Percentiles rank a stretch among this genome's conserved stretches.
Evolutionary conservation across 1,140 invertebrate genomes (phyloP).

Genomic region (Araneus ventricosus): DNA sequence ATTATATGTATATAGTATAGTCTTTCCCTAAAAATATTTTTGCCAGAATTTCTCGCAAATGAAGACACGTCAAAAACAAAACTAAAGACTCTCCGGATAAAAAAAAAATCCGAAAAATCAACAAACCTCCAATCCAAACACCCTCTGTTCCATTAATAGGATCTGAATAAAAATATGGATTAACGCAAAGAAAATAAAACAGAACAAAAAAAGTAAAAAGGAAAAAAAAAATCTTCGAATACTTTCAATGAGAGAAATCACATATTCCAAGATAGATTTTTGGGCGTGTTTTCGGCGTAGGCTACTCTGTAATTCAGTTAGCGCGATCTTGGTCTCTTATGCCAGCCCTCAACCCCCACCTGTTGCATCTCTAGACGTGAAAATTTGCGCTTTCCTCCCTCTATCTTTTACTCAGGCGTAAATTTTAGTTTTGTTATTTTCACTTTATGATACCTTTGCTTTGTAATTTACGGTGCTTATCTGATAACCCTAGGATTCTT

Average conservation of each 20-base stretch:
- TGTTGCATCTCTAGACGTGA: slow-evolving; percentile 37
- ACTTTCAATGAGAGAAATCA: slow-evolving; percentile 56
- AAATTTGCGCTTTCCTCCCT: slow-evolving; percentile 11
- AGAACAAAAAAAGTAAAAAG: not conserved
- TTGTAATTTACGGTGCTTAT: slow-evolving; percentile 72
- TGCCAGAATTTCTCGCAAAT: not conserved
- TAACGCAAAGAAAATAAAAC: not conserved
- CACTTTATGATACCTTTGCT: slow-evolving; percentile 67
- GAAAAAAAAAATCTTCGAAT: not conserved
- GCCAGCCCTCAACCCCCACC: not conserved
- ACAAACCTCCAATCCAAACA: not conserved
- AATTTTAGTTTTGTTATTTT: slow-evolving; percentile 62
- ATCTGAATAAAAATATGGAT: slow-evolving; percentile 3
- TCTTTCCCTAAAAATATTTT: not conserved
- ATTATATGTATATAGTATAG: too few species aligned
- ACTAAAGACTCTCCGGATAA: not conserved
- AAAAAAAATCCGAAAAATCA: too few species aligned
- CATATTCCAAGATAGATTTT: slow-evolving; percentile 32
- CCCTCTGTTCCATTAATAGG: not conserved
- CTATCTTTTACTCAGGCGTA: slow-evolving; percentile 8
- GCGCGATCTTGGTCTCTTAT: slow-evolving; percentile 64
- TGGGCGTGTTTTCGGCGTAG: slow-evolving; percentile 71
- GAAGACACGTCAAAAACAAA: not conserved
- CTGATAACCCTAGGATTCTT: slow-evolving; percentile 62
- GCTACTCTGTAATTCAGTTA: slow-evolving; percentile 75